Base-by-base conservation (phyloP, 2,888 invertebrate genomes). In the Arctia plantaginis region DNA sequence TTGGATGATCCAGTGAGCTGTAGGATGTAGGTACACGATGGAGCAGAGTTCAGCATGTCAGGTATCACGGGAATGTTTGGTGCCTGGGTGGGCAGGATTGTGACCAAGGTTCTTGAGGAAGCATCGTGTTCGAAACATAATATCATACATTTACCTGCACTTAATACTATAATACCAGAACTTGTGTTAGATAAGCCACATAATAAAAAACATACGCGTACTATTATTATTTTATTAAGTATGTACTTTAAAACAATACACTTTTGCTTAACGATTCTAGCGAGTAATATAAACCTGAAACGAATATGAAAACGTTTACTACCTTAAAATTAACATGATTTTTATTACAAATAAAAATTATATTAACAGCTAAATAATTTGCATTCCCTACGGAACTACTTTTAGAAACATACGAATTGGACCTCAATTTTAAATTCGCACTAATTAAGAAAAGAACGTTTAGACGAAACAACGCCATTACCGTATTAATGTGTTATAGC, bases 51-150 rank as follows among this genome's bases (percentile, higher is more conserved):
- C 93, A 89, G 92, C 93, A 90, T 90, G 84, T 90, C 94, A 90
- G 94, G 93, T 93, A 91, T 90, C 93, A 93, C 94, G 93, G 95
- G 93, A 95, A 89, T 92, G 85, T 91, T 92, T 92, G 92, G 90
- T 91, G 85, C 84, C 84, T 82, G 82, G 84, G 90, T 92, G 91
- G 94, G 93, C 95, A 93, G 94, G 95, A 94, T 90, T 87, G 89
- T 94, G 94, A 90, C 94, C 91, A 93, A 94, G 95, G 91, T 93
- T 92, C 94, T 94, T 93, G 94, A 93, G 94, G 94, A 93, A 87
- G 90, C 92, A 87, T 91, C 89, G 85, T 86, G 83, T 88, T 88
- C 88, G 89, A 88, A 88, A 87, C 87, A 82, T 84, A 73, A 77
- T 87, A 82, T 85, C 80, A 83, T 80, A 88, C 82, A 86, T 85